phyloP scores from a whole-genome alignment of 1,140 invertebrate genomes.

The Bombus superbus region DNA sequence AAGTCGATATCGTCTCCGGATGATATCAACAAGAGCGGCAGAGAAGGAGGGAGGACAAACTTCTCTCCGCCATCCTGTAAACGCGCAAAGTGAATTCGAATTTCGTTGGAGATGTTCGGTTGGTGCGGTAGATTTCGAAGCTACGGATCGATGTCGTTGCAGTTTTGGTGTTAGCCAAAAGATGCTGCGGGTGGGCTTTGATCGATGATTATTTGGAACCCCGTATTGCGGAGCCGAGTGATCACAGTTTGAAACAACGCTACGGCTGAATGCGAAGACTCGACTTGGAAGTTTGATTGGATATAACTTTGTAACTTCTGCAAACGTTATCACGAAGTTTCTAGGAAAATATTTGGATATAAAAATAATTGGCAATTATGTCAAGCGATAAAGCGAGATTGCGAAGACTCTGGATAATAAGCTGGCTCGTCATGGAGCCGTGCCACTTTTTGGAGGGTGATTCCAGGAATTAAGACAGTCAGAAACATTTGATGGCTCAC shows the following conservation, averaged over 20 bases:
- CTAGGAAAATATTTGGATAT: not conserved
- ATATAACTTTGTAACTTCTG: not conserved
- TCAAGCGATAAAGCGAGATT: not conserved
- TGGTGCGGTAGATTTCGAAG: not conserved
- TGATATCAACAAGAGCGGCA: slow-evolving; percentile 63
- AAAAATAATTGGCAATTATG: not conserved
- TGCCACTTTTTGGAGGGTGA: not conserved
- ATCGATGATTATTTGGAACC: slow-evolving; percentile 11
- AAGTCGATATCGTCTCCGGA: slow-evolving; percentile 61
- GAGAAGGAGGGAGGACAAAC: slow-evolving; percentile 36
- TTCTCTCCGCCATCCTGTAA: slow-evolving; percentile 37
- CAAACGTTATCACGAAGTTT: not conserved
- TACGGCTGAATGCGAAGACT: not conserved
- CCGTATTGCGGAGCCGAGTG: not conserved
- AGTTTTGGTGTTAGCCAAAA: not conserved
- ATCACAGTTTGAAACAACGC: not conserved
- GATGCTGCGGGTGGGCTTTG: not conserved
- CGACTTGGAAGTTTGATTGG: not conserved
- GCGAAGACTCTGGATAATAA: not conserved
- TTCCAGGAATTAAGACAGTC: slow-evolving; percentile 40
- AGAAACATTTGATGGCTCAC: slow-evolving; percentile 61
- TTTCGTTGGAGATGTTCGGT: not conserved
- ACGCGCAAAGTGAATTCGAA: slow-evolving; percentile 35
- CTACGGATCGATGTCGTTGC: not conserved
- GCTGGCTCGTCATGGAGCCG: too few relatives aligned